Evolutionary conservation across 2,113 vertebrate genomes (phyloP).

Genomic region (Centropus unirufus): DNA sequence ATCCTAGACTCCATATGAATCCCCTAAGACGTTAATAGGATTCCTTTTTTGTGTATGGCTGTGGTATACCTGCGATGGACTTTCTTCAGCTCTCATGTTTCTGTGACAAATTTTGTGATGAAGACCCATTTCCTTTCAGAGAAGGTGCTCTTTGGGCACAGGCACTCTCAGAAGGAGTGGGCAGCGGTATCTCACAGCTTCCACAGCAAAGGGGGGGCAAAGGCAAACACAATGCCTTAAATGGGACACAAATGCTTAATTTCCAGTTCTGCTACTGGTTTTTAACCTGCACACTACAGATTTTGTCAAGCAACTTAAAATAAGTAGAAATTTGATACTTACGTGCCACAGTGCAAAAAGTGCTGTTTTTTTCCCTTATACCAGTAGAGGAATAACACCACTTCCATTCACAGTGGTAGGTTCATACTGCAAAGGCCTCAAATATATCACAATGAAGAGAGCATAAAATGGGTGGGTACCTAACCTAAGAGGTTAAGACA

Average conservation of each 20-base stretch:
- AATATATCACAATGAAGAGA: background rate
- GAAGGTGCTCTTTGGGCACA: background rate
- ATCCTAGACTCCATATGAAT: fast-evolving
- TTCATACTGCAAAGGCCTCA: background rate
- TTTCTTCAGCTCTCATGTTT: background rate
- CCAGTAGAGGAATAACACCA: background rate
- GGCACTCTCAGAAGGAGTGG: background rate
- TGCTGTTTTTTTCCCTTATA: fast-evolving
- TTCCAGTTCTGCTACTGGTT: background rate
- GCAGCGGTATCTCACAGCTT: background rate
- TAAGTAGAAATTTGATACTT: background rate
- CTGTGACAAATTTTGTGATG: background rate
- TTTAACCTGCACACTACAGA: background rate
- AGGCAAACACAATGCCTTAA: background rate
- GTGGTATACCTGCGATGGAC: background rate
- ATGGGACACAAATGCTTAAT: background rate
- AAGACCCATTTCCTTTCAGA: background rate
- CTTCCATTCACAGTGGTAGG: background rate
- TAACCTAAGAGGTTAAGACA: background rate
- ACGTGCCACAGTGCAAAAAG: fast-evolving
- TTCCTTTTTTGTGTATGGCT: background rate
- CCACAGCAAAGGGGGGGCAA: background rate
- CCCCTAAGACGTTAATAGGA: background rate
- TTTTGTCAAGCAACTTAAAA: background rate
- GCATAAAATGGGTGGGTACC: background rate